Evolutionary conservation across 1,140 invertebrate genomes (phyloP).

Genomic region (Drosophila repleta): DNA sequence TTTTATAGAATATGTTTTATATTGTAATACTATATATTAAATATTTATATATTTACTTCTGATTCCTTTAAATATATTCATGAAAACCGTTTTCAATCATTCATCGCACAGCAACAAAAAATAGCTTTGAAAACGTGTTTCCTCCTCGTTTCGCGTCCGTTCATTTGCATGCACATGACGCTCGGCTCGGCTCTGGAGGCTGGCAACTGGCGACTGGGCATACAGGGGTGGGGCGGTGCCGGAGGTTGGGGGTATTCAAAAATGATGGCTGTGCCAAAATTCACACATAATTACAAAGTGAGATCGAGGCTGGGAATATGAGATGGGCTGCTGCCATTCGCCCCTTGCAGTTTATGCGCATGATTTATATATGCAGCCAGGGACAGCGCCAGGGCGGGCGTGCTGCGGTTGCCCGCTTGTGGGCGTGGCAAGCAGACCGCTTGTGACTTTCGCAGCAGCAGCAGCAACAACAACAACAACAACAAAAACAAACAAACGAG

Average conservation of each 20-base stretch:
- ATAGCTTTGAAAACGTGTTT: constrained; percentile 9
- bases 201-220: background rate
- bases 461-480: constrained; percentile 4
- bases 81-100: background rate
- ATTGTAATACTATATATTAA: too few relatives aligned
- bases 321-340: constrained; percentile 11
- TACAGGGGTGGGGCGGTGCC: background rate
- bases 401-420: constrained; percentile 15
- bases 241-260: background rate
- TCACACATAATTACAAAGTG: constrained; percentile 69
- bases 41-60: too few relatives aligned
- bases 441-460: constrained; percentile 36
- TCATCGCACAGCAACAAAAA: background rate
- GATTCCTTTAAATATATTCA: too few relatives aligned
- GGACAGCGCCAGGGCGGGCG: constrained; percentile 7
- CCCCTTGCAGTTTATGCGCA: constrained; percentile 10
- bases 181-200: background rate
- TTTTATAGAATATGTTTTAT: too few relatives aligned
- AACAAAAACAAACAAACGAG: constrained; percentile 77
- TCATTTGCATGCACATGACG: constrained; percentile 57
- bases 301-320: constrained; percentile 7
- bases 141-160: background rate
- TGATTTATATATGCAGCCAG: constrained; percentile 37
- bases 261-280: constrained; percentile 59
- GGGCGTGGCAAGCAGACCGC: constrained; percentile 62